Evolutionary conservation across 2,888 invertebrate species (phyloP).

Genomic region (Hyalella azteca): DNA sequence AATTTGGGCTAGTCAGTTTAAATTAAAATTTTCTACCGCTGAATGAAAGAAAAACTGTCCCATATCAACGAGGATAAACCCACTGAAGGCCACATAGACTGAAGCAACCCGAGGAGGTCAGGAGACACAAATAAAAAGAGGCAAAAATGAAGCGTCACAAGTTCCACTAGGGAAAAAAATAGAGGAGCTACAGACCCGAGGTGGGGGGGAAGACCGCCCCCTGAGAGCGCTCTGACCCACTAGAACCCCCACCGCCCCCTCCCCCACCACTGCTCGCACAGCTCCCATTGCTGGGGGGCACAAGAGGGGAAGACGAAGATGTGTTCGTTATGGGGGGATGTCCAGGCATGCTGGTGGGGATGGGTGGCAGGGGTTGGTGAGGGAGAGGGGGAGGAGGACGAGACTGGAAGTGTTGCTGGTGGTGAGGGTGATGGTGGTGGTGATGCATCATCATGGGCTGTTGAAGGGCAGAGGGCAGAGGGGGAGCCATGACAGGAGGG

Average conservation of each 20-base stretch:
- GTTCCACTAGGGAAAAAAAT: too few species aligned
- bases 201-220: conserved; percentile 40
- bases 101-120: too few species aligned
- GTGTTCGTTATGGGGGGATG: background rate
- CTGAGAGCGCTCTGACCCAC: conserved; percentile 56
- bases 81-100: too few species aligned
- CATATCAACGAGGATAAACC: too few species aligned
- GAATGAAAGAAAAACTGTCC: too few species aligned
- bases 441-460: conserved; percentile 8
- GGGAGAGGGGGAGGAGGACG: conserved; percentile 26
- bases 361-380: conserved; percentile 30
- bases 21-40: too few species aligned
- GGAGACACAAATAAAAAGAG: too few species aligned
- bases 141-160: too few species aligned
- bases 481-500: background rate
- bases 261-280: conserved; percentile 49
- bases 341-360: background rate
- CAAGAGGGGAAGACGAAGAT: background rate
- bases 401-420: conserved; percentile 8
- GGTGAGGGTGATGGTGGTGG: background rate
- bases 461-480: background rate
- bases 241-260: conserved; percentile 50
- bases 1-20: too few species aligned
- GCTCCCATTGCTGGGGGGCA: conserved; percentile 45
- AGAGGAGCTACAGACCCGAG: conserved; percentile 5